Percentiles rank a stretch among this genome's conserved stretches.
phyloP scores from a whole-genome alignment of 2,113 vertebrate genomes.

The Oncorhynchus gorbuscha region DNA sequence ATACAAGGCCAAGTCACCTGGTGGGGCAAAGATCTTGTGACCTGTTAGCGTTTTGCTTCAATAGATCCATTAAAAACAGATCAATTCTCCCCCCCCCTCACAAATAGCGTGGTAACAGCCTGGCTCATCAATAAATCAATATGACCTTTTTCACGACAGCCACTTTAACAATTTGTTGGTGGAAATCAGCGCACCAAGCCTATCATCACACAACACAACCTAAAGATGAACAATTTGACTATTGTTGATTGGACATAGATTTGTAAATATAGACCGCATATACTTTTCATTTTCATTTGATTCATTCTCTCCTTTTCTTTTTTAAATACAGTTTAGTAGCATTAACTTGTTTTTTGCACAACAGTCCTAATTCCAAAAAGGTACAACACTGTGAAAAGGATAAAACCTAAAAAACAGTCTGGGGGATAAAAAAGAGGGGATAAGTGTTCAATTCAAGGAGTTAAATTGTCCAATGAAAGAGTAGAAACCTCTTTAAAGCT shows the following conservation, averaged over 20 bases:
- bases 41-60: slow-evolving; percentile 6
- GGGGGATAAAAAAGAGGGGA: not conserved
- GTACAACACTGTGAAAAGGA: not conserved
- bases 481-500: not conserved
- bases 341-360: not conserved
- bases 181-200: not conserved
- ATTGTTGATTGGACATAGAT: not conserved
- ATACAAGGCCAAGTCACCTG: too few relatives aligned
- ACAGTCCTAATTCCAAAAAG: not conserved
- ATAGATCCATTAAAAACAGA: slow-evolving; percentile 50
- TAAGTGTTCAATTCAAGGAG: not conserved
- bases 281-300: too few relatives aligned
- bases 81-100: slow-evolving; percentile 4
- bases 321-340: not conserved
- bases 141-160: slow-evolving; percentile 41
- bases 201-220: not conserved
- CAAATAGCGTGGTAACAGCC: slow-evolving; percentile 30
- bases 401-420: not conserved
- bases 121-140: slow-evolving; percentile 50
- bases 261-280: too few relatives aligned
- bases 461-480: slow-evolving; percentile 28
- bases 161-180: not conserved
- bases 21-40: slow-evolving; percentile 27
- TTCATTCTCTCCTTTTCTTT: too few relatives aligned
- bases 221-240: not conserved